Conservation (phyloP, 2,888 invertebrate species). For the Alviniconcha strummeri region DNA sequence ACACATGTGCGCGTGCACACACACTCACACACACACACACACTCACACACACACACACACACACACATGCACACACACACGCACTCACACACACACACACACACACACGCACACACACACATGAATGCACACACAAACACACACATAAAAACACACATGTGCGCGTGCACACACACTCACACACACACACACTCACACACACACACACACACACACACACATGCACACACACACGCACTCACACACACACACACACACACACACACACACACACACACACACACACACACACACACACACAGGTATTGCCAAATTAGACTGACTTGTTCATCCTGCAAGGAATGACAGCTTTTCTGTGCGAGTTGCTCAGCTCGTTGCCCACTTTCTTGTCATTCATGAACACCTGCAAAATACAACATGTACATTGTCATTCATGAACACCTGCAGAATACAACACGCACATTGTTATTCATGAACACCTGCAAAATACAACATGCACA, state of each 20-base stretch:
- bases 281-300: background rate
- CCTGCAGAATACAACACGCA: background rate
- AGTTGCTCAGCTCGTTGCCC: constrained; percentile 66
- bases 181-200: background rate
- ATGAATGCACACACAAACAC: background rate
- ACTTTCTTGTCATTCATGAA: constrained; percentile 72
- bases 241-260: background rate
- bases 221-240: background rate
- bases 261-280: background rate
- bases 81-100: background rate
- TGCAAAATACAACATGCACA: too few relatives aligned
- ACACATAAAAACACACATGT: background rate
- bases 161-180: background rate
- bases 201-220: background rate
- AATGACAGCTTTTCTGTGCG: constrained; percentile 71
- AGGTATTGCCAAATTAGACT: constrained; percentile 25
- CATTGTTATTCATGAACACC: background rate
- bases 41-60: too few relatives aligned
- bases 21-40: too few relatives aligned
- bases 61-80: too few relatives aligned
- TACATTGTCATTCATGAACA: background rate
- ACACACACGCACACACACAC: too few relatives aligned
- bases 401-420: too few relatives aligned
- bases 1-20: too few relatives aligned
- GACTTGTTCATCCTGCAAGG: constrained; percentile 71